Percentiles rank a stretch among this genome's conserved stretches.
Conservation (phyloP, 2,888 invertebrate genomes). For the Muschampia plurimacula region DNA sequence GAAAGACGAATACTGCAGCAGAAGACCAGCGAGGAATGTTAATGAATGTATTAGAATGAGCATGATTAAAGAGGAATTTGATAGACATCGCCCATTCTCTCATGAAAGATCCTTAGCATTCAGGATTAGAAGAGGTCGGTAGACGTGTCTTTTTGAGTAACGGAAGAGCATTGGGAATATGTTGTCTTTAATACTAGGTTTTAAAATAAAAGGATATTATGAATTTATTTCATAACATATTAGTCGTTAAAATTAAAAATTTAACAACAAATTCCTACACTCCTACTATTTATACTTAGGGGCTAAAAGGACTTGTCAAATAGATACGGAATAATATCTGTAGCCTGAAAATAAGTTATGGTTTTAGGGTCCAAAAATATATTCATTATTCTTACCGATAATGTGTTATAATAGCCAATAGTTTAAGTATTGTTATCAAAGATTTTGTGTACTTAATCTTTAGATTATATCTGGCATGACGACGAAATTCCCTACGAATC, state of each 20-base stretch:
- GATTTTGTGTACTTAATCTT: not conserved
- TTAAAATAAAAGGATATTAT: not conserved
- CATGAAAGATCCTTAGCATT: conserved; percentile 57
- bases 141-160: not conserved
- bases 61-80: conserved; percentile 47
- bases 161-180: conserved; percentile 5
- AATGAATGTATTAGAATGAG: conserved; percentile 70
- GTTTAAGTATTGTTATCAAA: not conserved
- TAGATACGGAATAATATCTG: too few species aligned
- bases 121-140: conserved; percentile 69
- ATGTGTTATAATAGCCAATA: too few species aligned
- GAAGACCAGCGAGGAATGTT: conserved; percentile 65
- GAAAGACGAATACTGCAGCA: conserved; percentile 64
- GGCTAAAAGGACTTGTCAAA: too few species aligned
- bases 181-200: conserved; percentile 28
- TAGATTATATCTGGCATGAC: conserved; percentile 76
- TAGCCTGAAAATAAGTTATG: not conserved
- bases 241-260: not conserved
- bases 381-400: not conserved
- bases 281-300: too few species aligned
- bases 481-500: conserved; percentile 72
- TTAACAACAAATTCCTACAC: not conserved
- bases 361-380: not conserved
- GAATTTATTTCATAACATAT: not conserved
- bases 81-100: conserved; percentile 56